Evolutionary conservation across 2,888 invertebrate genomes (phyloP).

Genomic region (Eristalinus aeneus): DNA sequence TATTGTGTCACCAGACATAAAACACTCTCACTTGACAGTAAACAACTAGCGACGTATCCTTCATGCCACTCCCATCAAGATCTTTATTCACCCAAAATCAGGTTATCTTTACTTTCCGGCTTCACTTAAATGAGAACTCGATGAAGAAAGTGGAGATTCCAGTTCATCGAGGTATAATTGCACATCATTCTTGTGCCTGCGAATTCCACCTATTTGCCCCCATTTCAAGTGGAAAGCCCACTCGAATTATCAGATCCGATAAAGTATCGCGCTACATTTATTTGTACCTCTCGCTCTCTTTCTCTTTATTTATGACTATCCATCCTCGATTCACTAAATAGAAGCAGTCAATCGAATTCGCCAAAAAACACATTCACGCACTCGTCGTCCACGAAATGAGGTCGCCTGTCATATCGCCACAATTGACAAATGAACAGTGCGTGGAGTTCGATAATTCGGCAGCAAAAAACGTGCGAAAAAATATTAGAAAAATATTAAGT

Average conservation of each 20-base stretch:
- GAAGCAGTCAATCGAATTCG: conserved; percentile 6
- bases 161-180: not conserved
- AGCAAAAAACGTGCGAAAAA: not conserved
- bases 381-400: conserved; percentile 24
- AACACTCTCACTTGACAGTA: not conserved
- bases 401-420: conserved; percentile 1
- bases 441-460: not conserved
- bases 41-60: not conserved
- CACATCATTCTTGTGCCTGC: not conserved
- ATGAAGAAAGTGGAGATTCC: not conserved
- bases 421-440: not conserved
- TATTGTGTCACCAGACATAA: not conserved
- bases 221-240: conserved; percentile 1
- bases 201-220: not conserved
- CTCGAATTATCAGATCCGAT: conserved; percentile 5
- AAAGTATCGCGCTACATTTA: conserved; percentile 20
- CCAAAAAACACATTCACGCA: conserved; percentile 6
- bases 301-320: not conserved
- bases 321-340: not conserved
- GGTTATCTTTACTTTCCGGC: not conserved
- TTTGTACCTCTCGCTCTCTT: not conserved
- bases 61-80: not conserved
- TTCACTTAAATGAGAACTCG: not conserved
- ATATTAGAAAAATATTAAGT: not conserved
- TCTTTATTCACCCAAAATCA: not conserved